A percentile compares a stretch with the other conserved stretches of the same genome.
phyloP scores from a whole-genome alignment of 2,888 invertebrate species.

The Helicoverpa assulta region DNA sequence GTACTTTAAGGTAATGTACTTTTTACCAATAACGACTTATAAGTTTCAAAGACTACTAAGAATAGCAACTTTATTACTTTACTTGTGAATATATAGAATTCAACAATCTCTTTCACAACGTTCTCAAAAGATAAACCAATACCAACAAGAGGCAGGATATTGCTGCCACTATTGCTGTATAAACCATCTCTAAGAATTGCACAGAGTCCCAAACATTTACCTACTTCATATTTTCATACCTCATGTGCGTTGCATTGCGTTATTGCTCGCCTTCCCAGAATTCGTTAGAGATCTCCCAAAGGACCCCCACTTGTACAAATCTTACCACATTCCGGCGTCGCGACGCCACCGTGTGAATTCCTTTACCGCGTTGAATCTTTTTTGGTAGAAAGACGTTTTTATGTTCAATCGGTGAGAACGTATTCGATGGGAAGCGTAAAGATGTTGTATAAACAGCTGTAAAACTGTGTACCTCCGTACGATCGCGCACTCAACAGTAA shows the following conservation, averaged over 20 bases:
- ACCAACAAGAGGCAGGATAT: neutral
- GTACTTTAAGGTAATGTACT: too few species aligned
- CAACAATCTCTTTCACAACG: too few species aligned
- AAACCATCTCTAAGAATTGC: neutral
- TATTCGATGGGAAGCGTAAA: conserved; percentile 70
- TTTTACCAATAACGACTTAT: too few species aligned
- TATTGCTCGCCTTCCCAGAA: conserved; percentile 68
- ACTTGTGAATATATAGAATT: too few species aligned
- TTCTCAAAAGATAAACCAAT: neutral
- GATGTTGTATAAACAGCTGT: conserved; percentile 68
- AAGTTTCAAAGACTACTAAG: too few species aligned
- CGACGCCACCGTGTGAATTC: conserved; percentile 72
- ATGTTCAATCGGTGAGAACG: conserved; percentile 76
- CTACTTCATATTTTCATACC: conserved; percentile 11
- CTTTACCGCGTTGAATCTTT: conserved; percentile 71
- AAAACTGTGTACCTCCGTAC: conserved; percentile 55
- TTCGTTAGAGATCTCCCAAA: conserved; percentile 68
- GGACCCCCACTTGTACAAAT: conserved; percentile 76
- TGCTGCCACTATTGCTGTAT: neutral
- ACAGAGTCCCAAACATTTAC: neutral
- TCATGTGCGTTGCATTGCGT: conserved; percentile 63
- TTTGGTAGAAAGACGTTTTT: conserved; percentile 76
- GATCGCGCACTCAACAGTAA: conserved; percentile 48
- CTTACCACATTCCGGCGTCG: conserved; percentile 74
- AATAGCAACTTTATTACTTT: too few species aligned